These are phyloP conservation scores for Cromileptes altivelis DNA, from an alignment of 2,113 vertebrate genomes.

Conservation along the genomic window DNA sequence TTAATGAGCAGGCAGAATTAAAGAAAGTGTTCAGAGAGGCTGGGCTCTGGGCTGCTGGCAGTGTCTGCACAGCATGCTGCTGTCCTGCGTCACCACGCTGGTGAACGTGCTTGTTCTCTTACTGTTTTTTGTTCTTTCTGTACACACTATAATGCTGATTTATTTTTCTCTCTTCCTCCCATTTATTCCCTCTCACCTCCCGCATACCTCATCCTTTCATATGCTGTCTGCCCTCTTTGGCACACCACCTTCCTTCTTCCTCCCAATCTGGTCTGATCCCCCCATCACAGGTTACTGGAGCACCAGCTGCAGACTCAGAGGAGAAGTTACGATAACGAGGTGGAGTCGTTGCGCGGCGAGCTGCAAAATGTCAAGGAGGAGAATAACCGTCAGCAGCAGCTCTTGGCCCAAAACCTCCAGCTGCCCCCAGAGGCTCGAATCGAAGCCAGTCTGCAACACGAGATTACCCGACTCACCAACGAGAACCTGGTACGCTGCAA, in stretches of 20 bases:
- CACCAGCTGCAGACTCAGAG: conserved; percentile 95
- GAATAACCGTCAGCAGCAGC: conserved; percentile 97
- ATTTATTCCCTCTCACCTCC: not conserved
- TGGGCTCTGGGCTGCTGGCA: conserved; percentile 36
- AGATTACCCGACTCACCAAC: conserved; percentile 97
- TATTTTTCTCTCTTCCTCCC: not conserved
- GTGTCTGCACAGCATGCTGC: conserved; percentile 63
- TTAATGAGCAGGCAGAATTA: not conserved
- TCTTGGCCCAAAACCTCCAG: conserved; percentile 97
- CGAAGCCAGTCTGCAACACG: conserved; percentile 97
- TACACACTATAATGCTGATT: not conserved
- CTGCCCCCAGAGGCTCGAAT: conserved; percentile 97
- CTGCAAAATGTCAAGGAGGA: conserved; percentile 97
- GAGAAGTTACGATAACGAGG: conserved; percentile 91
- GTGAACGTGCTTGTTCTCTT: conserved; percentile 11
- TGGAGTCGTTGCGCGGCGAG: conserved; percentile 92
- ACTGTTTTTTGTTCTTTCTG: not conserved
- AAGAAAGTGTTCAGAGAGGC: not conserved
- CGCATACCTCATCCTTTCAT: not conserved
- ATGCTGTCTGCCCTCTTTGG: not conserved
- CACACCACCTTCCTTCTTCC: not conserved
- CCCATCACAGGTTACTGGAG: conserved; percentile 90
- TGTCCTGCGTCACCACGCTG: conserved; percentile 14
- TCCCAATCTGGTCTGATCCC: not conserved
- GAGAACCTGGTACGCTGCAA: conserved; percentile 92